Base-by-base conservation (phyloP, 2,888 invertebrate genomes). In the Tetramorium bicarinatum region DNA sequence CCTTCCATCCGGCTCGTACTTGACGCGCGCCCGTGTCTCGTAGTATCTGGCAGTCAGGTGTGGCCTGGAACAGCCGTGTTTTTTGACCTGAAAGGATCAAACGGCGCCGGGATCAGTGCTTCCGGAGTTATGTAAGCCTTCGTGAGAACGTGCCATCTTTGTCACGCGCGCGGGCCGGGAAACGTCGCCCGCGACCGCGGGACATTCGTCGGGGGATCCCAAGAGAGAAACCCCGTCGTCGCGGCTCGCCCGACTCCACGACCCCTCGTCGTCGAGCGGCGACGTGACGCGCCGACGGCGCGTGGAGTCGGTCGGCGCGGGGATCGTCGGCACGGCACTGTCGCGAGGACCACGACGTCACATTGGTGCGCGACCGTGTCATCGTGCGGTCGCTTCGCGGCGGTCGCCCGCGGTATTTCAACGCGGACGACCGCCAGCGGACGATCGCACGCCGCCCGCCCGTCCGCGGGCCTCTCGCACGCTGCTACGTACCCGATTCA, bases 121-220 rank as follows among this genome's bases (percentile, higher is more conserved):
- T 25, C 86, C 81, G 88, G 90, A 93, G 93, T 94, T 94, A 94
- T 93, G 91, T 94, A 93, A 93, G 92, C 89, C 76, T 21, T 38
- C 72, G 86, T 84, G 85, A 87, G 91, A 89, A 88, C 87, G 90
- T 93, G 94, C 93, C 94, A 94, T 94, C 91, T 93, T 79, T 93
- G 93, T 92, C 91, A 92, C 89, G 15, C n/a, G 76, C 87, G 87
- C 87, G 86, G 82, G 62, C 59, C 82, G 84, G 47, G 91, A 91
- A 90, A 87, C 87, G 81, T 89, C 86, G 72, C 64, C 56, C 76
- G 69, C 82, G 66, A 84, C 7, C 13, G 3, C 52, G 52, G 88
- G 88, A 86, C 88, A 83, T 85, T 90, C 88, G 89, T 85, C 89
- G 90, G 87, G 87, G 85, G 89, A 87, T 77, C 84, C 64, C 21